phyloP scores from a whole-genome alignment of 2,797 vertebrate genomes.

The Monodelphis domestica region DNA sequence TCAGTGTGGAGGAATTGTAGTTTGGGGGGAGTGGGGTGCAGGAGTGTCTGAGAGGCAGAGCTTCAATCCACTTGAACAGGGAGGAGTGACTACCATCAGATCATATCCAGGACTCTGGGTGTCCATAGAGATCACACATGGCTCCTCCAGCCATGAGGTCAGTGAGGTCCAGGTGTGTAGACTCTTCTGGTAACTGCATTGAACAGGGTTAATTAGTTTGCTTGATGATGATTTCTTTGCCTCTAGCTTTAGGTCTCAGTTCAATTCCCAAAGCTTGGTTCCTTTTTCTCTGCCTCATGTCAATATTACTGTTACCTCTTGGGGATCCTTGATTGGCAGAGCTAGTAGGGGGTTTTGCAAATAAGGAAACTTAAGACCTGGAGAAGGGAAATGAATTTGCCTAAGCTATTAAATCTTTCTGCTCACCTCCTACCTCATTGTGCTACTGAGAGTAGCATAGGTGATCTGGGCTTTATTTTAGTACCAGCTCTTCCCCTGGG shows the following conservation, averaged over 20 bases:
- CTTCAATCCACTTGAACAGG: no score
- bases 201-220: no score
- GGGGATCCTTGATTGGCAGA: neutral
- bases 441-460: neutral
- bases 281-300: neutral
- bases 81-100: no score
- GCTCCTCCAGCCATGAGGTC: no score
- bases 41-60: no score
- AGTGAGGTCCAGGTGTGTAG: no score
- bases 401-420: neutral
- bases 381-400: neutral
- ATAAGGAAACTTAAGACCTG: slow-evolving; percentile 6
- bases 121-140: no score
- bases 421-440: neutral
- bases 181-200: no score
- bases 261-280: slow-evolving; percentile 25
- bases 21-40: no score
- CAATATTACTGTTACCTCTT: neutral
- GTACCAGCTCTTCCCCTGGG: neutral
- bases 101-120: no score
- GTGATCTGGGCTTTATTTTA: neutral
- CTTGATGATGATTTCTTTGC: neutral
- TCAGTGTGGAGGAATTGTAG: no score
- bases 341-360: slow-evolving; percentile 33
- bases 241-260: neutral